Percentiles rank a stretch among this genome's conserved stretches.
These are phyloP conservation scores for Cottus gobio DNA, from an alignment of 2,113 vertebrate species.

Conservation along the genomic window DNA sequence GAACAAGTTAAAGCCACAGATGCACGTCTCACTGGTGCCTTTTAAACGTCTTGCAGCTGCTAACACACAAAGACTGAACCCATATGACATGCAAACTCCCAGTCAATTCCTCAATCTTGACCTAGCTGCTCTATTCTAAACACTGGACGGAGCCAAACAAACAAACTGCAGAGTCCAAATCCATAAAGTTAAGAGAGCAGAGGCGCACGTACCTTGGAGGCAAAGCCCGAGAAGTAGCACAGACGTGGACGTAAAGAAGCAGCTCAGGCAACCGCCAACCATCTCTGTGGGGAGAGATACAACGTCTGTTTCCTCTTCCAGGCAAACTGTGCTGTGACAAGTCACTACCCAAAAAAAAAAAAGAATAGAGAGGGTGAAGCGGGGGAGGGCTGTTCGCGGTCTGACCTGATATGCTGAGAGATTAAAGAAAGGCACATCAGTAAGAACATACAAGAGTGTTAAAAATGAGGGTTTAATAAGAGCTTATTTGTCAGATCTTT, in stretches of 20 bases:
- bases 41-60: not conserved
- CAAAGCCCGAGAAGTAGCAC: constrained; percentile 10
- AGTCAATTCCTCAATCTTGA: not conserved
- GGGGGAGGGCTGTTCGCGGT: not conserved
- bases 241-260: not conserved
- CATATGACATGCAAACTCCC: not conserved
- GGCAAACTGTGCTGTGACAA: not conserved
- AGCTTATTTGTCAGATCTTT: not conserved
- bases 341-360: not conserved
- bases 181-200: accelerated
- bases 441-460: not conserved
- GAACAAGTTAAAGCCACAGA: too few relatives aligned
- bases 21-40: not conserved
- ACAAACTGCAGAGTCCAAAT: not conserved
- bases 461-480: not conserved
- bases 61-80: not conserved
- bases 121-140: not conserved
- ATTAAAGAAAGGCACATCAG: not conserved
- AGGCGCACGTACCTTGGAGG: not conserved
- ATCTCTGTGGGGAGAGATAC: constrained; percentile 27
- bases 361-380: not conserved
- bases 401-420: not conserved
- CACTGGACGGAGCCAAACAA: not conserved
- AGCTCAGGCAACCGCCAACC: constrained; percentile 8
- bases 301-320: constrained; percentile 60